Percentiles rank a stretch among this genome's conserved stretches.
These are phyloP conservation scores for Cryptocephalus moraei DNA, from an alignment of 2,888 invertebrate genomes.

Conservation along the genomic window DNA sequence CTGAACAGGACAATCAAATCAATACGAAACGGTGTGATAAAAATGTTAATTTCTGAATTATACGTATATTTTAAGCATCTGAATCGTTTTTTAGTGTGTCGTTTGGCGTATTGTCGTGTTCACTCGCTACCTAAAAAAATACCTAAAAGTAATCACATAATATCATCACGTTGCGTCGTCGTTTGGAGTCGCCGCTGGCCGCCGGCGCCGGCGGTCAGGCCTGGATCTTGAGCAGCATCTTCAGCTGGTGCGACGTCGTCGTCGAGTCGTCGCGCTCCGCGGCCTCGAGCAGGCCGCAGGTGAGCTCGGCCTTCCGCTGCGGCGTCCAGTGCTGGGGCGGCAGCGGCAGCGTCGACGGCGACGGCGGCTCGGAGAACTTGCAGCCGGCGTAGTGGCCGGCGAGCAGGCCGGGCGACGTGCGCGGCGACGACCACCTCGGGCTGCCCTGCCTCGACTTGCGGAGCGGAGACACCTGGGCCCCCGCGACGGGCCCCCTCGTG, in stretches of 20 bases:
- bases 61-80: too few species aligned
- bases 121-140: slow-evolving; percentile 37
- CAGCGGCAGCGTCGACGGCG: slow-evolving; percentile 59
- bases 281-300: neutral
- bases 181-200: slow-evolving; percentile 12
- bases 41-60: too few species aligned
- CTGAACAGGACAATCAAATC: slow-evolving; percentile 38
- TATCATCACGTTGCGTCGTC: slow-evolving; percentile 25
- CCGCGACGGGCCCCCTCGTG: too few species aligned
- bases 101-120: slow-evolving; percentile 35
- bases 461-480: too few species aligned
- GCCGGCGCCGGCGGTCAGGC: slow-evolving; percentile 33
- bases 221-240: slow-evolving; percentile 37
- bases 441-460: too few species aligned
- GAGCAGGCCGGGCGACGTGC: slow-evolving; percentile 33
- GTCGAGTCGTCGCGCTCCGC: slow-evolving; percentile 22
- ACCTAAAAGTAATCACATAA: slow-evolving; percentile 25
- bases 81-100: too few species aligned
- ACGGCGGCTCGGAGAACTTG: slow-evolving; percentile 60
- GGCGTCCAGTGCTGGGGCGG: slow-evolving; percentile 66
- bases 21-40: slow-evolving; percentile 2
- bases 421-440: slow-evolving; percentile 2
- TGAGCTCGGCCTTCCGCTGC: slow-evolving; percentile 6
- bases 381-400: slow-evolving; percentile 54
- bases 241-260: slow-evolving; percentile 34